Conservation (phyloP, 2,797 vertebrate genomes). For the Lithobates pipiens region DNA sequence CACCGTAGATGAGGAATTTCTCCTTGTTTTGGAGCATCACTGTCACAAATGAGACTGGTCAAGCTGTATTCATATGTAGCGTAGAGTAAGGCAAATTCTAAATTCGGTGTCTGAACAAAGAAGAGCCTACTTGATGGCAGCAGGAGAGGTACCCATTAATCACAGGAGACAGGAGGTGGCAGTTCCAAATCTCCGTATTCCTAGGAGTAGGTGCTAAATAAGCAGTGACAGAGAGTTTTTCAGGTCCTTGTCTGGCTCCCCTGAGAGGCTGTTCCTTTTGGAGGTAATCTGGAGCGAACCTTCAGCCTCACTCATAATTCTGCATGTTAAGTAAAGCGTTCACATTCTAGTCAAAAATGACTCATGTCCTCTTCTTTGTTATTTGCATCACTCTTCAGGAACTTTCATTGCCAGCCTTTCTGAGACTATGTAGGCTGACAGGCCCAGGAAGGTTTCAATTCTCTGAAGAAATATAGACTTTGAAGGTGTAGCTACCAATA, state of each 20-base stretch:
- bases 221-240: slow-evolving; percentile 26
- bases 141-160: slow-evolving; percentile 44
- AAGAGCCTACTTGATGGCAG: slow-evolving; percentile 18
- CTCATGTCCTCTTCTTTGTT: background rate
- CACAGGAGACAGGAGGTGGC: slow-evolving; percentile 34
- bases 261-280: slow-evolving; percentile 21
- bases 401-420: background rate
- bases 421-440: background rate
- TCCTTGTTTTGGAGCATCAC: background rate
- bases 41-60: background rate
- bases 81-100: background rate
- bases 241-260: background rate
- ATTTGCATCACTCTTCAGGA: background rate
- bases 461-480: background rate
- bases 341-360: slow-evolving; percentile 4
- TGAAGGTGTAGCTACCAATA: background rate
- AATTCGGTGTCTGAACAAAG: slow-evolving; percentile 22
- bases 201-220: slow-evolving; percentile 2
- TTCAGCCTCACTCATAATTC: slow-evolving; percentile 5
- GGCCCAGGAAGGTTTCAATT: background rate
- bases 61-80: background rate
- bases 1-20: background rate
- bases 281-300: slow-evolving; percentile 17
- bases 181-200: slow-evolving; percentile 28
- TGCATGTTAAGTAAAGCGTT: slow-evolving; percentile 11